Evolutionary conservation across 2,797 vertebrate genomes (phyloP), one percentile per base, ranked within the genome.

Genomic region (Botia almorhae): DNA sequence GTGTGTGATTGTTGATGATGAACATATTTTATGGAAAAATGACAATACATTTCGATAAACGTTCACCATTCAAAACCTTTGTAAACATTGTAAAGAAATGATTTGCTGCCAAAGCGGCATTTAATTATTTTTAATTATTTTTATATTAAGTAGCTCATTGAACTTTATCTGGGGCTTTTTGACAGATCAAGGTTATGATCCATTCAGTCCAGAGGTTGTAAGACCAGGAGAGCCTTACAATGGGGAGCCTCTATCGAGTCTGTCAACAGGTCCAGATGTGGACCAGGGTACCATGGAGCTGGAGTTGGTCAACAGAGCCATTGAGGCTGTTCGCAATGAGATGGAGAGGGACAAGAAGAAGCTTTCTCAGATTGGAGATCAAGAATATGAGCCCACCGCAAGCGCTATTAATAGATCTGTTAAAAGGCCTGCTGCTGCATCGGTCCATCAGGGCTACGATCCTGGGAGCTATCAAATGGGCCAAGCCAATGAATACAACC

Each of bases 341-440:
- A 95, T 99, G 86, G 98, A 99, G 87, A 93, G 92, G 70, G 96
- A 99, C 82, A 96, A 96, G 89, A 94, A 94, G 84, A 98, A 96
- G 72, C 92, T 95, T 1, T 95, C 91, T 60, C 90, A 85, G 67
- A 93, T 95, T 2, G 94, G 90, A 12, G 93, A 94, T 14, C 92
- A 93, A 76, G 92, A 89, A 0, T 99, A 99, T 0, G 91, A 93
- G 76, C 95, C 97, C 69, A 92, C 93, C 4, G 39, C 73, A 10
- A 61, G 63, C 14, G 58, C 53, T 14, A 76, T 88, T 26, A 79
- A 95, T 0, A 94, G 94, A 46, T 93, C 43, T 46, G 43, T 46
- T 46, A 46, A 91, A n/a, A 82, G 90, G 0, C 77, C 91, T 63
- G 23, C 90, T 0, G 80, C 86, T 0, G 87, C 89, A 11, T 83